phyloP scores from a whole-genome alignment of 2,888 invertebrate genomes.

The Nymphalis polychloros region DNA sequence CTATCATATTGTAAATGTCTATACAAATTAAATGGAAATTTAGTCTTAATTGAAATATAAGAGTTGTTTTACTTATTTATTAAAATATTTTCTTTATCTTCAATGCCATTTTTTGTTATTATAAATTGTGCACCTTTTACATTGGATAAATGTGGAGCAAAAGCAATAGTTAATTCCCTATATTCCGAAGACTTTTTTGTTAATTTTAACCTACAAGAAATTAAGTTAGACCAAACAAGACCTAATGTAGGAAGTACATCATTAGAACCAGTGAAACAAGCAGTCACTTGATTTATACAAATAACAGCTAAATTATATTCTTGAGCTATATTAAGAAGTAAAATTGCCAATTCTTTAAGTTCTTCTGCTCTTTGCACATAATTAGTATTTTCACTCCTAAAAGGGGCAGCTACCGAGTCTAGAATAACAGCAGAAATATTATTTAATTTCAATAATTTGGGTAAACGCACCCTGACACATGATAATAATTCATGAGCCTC shows the following conservation, averaged over 20 bases:
- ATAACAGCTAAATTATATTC: constrained; percentile 61
- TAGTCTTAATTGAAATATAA: neutral
- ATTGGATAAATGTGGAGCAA: constrained; percentile 65
- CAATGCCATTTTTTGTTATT: constrained; percentile 56
- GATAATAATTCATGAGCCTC: constrained; percentile 65
- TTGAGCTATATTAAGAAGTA: constrained; percentile 58
- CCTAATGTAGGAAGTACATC: constrained; percentile 68
- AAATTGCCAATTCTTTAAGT: constrained; percentile 65
- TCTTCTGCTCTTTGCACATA: constrained; percentile 73
- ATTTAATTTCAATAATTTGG: constrained; percentile 56
- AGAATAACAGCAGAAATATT: constrained; percentile 59
- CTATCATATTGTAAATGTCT: too few species aligned
- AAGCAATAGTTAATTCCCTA: constrained; percentile 58
- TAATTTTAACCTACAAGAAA: constrained; percentile 61
- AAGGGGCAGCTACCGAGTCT: constrained; percentile 75
- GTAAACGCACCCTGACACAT: constrained; percentile 65
- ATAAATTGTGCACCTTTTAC: constrained; percentile 47
- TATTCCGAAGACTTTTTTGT: constrained; percentile 45
- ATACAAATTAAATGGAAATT: too few species aligned
- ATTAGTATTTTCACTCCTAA: constrained; percentile 66
- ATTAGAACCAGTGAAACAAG: constrained; percentile 53
- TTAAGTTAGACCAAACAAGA: constrained; percentile 76
- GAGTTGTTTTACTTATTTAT: constrained; percentile 4
- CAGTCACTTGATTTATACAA: constrained; percentile 74
- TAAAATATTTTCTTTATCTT: constrained; percentile 21